phyloP scores from a whole-genome alignment of 64 coral and sea anemone species.

The Montipora capricornis region DNA sequence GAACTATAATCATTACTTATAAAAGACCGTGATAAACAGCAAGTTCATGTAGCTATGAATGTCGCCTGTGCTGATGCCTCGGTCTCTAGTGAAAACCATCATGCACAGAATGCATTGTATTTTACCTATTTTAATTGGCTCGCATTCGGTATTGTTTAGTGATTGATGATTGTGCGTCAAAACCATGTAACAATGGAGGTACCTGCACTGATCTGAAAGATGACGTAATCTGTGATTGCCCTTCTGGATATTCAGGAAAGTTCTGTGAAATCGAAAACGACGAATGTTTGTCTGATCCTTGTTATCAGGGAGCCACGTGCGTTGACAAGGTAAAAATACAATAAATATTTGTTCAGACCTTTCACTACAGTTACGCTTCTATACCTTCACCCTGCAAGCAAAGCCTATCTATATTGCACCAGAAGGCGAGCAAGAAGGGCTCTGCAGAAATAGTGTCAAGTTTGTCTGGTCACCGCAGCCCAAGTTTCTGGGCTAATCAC shows the following conservation, averaged over 20 bases:
- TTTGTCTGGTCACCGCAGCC: background rate
- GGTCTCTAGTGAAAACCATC: too few relatives aligned
- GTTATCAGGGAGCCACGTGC: conserved; percentile 74
- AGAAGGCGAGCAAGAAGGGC: too few relatives aligned
- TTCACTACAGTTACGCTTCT: too few relatives aligned
- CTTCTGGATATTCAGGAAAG: conserved; percentile 75
- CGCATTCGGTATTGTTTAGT: conserved; percentile 1
- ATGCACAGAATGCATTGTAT: background rate
- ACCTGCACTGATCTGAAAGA: conserved; percentile 72
- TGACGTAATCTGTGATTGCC: conserved; percentile 80
- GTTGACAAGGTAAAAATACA: conserved; percentile 83
- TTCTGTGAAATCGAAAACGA: conserved; percentile 87
- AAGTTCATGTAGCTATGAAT: too few relatives aligned
- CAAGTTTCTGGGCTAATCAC: too few relatives aligned
- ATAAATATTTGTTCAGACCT: background rate
- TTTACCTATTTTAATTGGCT: background rate
- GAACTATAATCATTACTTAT: too few relatives aligned
- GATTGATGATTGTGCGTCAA: conserved; percentile 90
- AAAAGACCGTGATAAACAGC: too few relatives aligned
- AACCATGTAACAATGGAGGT: conserved; percentile 93
- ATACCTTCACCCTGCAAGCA: too few relatives aligned
- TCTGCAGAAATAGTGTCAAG: too few relatives aligned
- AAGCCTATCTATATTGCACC: too few relatives aligned
- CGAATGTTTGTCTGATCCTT: conserved; percentile 93
- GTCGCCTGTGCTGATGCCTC: too few relatives aligned